phyloP scores from a whole-genome alignment of 2,113 vertebrate species.

The Macaca nemestrina region DNA sequence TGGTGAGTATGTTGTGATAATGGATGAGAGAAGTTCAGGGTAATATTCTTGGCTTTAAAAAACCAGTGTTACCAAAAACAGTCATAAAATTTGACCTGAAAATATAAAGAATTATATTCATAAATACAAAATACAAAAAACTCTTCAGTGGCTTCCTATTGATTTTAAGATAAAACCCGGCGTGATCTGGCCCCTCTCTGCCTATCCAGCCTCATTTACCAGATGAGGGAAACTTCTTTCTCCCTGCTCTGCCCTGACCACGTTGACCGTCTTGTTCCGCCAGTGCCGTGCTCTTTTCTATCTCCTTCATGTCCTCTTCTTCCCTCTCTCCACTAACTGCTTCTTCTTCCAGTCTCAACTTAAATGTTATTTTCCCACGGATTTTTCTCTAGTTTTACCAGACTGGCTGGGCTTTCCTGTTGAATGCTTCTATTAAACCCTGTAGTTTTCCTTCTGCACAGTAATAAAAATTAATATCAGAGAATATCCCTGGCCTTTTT shows the following conservation, averaged over 20 bases:
- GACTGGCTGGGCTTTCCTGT: neutral
- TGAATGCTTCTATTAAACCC: neutral
- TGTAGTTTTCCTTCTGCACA: neutral
- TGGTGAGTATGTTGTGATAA: neutral
- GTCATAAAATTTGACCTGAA: neutral
- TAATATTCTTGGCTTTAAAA: neutral
- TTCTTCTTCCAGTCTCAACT: neutral
- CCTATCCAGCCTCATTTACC: neutral
- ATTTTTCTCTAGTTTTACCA: neutral
- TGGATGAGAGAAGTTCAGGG: neutral
- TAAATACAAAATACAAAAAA: neutral
- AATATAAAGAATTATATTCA: neutral
- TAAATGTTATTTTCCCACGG: neutral
- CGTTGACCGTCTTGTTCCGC: neutral
- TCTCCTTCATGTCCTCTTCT: neutral
- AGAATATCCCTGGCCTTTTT: neutral
- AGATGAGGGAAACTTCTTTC: neutral
- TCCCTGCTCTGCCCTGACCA: neutral
- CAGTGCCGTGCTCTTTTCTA: fast-evolving
- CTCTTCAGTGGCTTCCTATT: neutral
- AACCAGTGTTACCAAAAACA: neutral
- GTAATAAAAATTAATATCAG: neutral
- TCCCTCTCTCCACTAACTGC: neutral
- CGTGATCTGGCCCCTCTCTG: neutral
- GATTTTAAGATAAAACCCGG: neutral